Percentiles rank a stretch among this genome's conserved stretches.
Conservation (phyloP, 2,113 vertebrate species). For the Bagarius yarrelli region DNA sequence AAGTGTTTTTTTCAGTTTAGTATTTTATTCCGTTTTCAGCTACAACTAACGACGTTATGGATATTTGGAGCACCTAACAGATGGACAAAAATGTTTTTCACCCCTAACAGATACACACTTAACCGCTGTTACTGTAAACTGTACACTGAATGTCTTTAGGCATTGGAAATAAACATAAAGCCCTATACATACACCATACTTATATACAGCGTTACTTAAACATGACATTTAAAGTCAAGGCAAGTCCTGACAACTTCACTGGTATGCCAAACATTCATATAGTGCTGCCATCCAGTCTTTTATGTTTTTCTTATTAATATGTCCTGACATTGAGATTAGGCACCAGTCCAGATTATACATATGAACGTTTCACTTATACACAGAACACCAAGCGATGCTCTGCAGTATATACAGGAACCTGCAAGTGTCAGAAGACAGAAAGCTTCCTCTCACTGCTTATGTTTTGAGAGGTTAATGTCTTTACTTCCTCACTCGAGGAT, state of each 20-base stretch:
- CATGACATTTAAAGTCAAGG: slow-evolving; percentile 12
- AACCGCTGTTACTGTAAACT: too few relatives aligned
- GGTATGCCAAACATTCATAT: slow-evolving; percentile 22
- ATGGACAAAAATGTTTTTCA: neutral
- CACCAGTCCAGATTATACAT: slow-evolving; percentile 15
- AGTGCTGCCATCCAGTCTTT: neutral
- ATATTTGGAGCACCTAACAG: neutral
- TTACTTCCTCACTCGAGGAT: neutral
- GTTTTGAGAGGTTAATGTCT: neutral
- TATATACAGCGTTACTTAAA: neutral
- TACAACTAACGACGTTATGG: neutral
- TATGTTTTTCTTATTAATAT: slow-evolving; percentile 18
- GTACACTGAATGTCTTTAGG: too few relatives aligned
- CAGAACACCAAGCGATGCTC: neutral
- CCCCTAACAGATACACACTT: neutral
- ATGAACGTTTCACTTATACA: slow-evolving; percentile 5
- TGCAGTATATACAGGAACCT: neutral
- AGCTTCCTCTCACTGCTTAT: slow-evolving; percentile 27
- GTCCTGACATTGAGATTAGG: slow-evolving; percentile 9
- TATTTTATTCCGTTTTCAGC: neutral
- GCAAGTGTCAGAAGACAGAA: slow-evolving; percentile 14
- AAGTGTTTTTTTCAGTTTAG: neutral
- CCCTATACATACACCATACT: neutral
- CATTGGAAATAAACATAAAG: neutral
- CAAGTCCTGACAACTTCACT: slow-evolving; percentile 29